phyloP scores from a whole-genome alignment of 1,140 invertebrate genomes.

The Sitophilus oryzae region DNA sequence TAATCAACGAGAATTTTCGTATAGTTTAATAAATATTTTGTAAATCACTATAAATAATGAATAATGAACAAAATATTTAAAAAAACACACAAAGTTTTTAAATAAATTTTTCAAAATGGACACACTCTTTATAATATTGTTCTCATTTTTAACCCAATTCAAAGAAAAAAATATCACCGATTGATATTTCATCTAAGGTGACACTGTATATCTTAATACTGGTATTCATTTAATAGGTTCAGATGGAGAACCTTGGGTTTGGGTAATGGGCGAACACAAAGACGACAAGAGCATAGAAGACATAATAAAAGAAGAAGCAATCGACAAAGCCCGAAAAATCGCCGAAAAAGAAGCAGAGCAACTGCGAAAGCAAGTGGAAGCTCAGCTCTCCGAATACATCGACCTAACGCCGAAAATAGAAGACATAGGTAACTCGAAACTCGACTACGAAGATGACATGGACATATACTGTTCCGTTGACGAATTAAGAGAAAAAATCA shows the following conservation, averaged over 20 bases:
- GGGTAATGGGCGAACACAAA: conserved; percentile 62
- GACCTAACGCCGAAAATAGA: conserved; percentile 45
- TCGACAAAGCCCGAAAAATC: conserved; percentile 52
- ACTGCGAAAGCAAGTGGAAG: conserved; percentile 54
- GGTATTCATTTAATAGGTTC: conserved; percentile 40
- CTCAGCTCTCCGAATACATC: conserved; percentile 50
- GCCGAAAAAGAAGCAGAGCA: conserved; percentile 57
- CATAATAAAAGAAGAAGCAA: conserved; percentile 55
- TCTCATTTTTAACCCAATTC: too few species aligned
- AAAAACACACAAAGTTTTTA: too few species aligned
- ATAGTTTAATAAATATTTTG: too few species aligned
- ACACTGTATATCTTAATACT: too few species aligned
- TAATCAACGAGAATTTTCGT: too few species aligned
- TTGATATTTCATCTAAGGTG: too few species aligned
- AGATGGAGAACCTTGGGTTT: conserved; percentile 56
- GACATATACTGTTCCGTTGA: conserved; percentile 60
- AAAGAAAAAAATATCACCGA: too few species aligned
- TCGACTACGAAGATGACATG: conserved; percentile 54
- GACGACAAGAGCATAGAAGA: conserved; percentile 57
- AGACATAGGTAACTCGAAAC: conserved; percentile 44
- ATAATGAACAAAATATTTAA: too few species aligned
- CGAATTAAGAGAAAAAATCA: conserved; percentile 51
- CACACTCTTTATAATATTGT: too few species aligned
- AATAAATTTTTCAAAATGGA: too few species aligned
- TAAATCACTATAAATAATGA: too few species aligned